Base-by-base conservation (phyloP, 1,140 invertebrate species). In the Drosophila kohkoa region DNA sequence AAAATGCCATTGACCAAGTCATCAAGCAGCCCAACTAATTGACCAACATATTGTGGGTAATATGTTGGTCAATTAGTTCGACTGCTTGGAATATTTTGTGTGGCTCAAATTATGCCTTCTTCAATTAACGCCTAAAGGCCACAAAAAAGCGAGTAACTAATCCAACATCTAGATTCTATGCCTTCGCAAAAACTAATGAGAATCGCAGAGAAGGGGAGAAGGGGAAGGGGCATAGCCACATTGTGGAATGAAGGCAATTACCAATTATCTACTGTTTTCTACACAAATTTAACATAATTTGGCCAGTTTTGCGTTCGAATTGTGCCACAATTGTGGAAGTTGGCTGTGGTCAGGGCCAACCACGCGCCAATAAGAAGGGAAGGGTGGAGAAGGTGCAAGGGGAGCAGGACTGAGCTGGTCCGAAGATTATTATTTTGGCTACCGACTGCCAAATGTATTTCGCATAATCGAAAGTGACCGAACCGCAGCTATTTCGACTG, bases 261-360 rank as follows among this genome's bases (percentile, higher is more conserved):
- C 83, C 88, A 91, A 91, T 91, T 91, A 91, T 91, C 83, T 81
- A 91, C 88, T 91, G 88, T 91, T 91, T 88, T 91, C 88, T 79
- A 83, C 83, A 91, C 88, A 91, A 91, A 91, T 88, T 91, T 91
- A 88, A 83, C 81, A 91, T 88, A 91, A 82, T 90, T 90, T 90
- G 86, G 75, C 79, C 86, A 90, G 81, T 90, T 89, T 89, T 89
- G 85, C 85, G 85, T 89, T 89, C 86, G 83, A 90, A 88, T 82
- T 82, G 77, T 90, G 83, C 58, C 87, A 81, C 87, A 88, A 75
- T 81, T 88, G 75, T 90, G 85, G 81, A 89, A 77, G 75, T 91
- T 91, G 90, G 80, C 89, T 91, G 89, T 91, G 89, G 89, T 91
- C 89, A 91, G 89, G 89, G 89, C 85, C 89, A 82, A 77, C 63